Evolutionary conservation across 2,113 vertebrate genomes (phyloP).

Genomic region (Mesembrinibis cayennensis): DNA sequence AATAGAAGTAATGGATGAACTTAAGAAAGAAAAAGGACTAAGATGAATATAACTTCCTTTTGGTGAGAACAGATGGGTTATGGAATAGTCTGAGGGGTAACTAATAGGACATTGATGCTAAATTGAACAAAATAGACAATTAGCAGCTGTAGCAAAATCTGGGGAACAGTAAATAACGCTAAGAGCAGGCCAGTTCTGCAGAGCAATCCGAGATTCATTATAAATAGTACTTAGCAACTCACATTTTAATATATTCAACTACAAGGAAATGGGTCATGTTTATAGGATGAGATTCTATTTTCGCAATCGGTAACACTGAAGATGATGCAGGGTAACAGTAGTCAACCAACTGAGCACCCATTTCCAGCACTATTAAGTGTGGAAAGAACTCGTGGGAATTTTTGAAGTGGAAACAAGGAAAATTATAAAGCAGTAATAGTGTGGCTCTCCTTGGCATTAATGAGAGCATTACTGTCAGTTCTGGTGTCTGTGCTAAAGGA

Average conservation of each 20-base stretch:
- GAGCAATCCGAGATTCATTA: neutral
- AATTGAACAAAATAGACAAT: slow-evolving; percentile 24
- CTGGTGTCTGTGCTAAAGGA: neutral
- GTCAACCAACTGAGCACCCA: neutral
- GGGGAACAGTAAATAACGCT: slow-evolving; percentile 2
- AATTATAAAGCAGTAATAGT: neutral
- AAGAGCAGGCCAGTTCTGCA: neutral
- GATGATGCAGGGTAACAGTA: neutral
- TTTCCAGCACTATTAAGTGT: neutral
- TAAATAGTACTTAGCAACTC: neutral
- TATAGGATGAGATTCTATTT: neutral
- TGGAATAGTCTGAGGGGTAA: neutral
- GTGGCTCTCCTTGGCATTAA: neutral
- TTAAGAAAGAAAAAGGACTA: neutral
- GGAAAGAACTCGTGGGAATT: neutral
- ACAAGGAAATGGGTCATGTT: neutral
- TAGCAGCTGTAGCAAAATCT: slow-evolving; percentile 25
- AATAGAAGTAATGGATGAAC: slow-evolving; percentile 19
- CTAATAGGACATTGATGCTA: neutral
- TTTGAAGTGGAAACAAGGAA: slow-evolving; percentile 19
- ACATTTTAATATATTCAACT: neutral
- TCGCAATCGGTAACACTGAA: neutral
- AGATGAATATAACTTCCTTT: slow-evolving; percentile 15
- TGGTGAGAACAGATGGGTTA: slow-evolving; percentile 20
- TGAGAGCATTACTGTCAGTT: neutral